Percentiles rank a stretch among this genome's conserved stretches.
phyloP scores from a whole-genome alignment of 2,888 invertebrate species.

The Euplagia quadripunctaria region DNA sequence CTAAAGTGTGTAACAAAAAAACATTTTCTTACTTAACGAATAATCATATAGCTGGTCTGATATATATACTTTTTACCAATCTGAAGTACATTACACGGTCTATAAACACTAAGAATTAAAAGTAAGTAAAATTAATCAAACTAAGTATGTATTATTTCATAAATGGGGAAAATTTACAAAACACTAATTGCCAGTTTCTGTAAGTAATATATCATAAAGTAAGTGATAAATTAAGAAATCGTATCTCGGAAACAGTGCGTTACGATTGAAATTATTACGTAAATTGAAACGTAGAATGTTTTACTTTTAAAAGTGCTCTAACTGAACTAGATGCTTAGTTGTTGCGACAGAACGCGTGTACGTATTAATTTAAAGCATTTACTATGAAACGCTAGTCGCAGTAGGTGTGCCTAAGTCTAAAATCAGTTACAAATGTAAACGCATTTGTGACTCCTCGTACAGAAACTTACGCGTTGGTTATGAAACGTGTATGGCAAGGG shows the following conservation, averaged over 20 bases:
- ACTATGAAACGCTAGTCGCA: not conserved
- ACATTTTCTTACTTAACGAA: not conserved
- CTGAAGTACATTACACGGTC: constrained; percentile 1
- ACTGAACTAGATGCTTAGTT: constrained; percentile 20
- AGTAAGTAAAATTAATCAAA: constrained; percentile 12
- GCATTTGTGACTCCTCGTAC: not conserved
- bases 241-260: constrained; percentile 51
- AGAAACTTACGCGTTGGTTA: too few species aligned
- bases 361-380: not conserved
- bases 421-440: not conserved
- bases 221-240: constrained; percentile 32
- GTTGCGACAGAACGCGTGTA: constrained; percentile 30
- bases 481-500: too few species aligned
- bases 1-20: not conserved
- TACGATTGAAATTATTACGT: constrained; percentile 41
- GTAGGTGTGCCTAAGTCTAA: not conserved
- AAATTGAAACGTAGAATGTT: constrained; percentile 28
- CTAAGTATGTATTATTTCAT: constrained; percentile 4
- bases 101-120: not conserved
- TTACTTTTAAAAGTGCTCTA: constrained; percentile 38
- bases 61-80: not conserved
- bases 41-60: not conserved
- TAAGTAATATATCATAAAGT: constrained; percentile 18
- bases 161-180: constrained; percentile 5
- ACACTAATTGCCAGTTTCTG: constrained; percentile 21